Base-by-base conservation (phyloP, 2,888 invertebrate species). In the Gymnosoma rotundatum region DNA sequence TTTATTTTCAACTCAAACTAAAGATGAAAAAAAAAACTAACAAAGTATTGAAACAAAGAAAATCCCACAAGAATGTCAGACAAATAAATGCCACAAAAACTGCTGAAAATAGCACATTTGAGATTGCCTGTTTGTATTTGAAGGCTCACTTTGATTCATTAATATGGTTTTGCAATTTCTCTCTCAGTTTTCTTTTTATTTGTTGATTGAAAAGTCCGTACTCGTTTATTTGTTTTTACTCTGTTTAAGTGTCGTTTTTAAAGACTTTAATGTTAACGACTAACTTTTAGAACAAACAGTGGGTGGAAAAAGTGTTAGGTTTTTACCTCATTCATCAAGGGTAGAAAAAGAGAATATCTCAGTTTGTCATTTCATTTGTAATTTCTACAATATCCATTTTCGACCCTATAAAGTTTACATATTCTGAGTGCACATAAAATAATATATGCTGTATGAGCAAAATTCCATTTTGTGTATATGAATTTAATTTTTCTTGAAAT, bases 91-190 rank as follows among this genome's bases (percentile, higher is more conserved):
- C 42, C 56, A 20, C 38, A 48, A 72, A 58, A 58, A 58, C 0
- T 20, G 60, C 36, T 50, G 20, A 20, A 3, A 36, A 32, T 3
- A 50, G 38, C 12, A 38, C 32, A 58, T 70, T 18, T 70, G 6
- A 12, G 42, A 12, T 21, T 36, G 12, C 4, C 12, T 38, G 4
- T 50, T 60, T 72, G 16, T 21, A 36, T 21, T 32, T 50, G 48
- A 45, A 21, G 60, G 32, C 20, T 48, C n/a, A 50, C 66, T 66
- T 75, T 75, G 75, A 66, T 75, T 75, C 75, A 75, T 66, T 66
- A 58, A 20, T 66, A 58, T 32, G 32, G 32, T 32, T 32, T 32
- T 32, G 8, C 32, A 25, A n/a, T 48, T n/a, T 45, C n/a, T 75
- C 25, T 21, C n/a, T n/a, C n/a, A n/a, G n/a, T 50, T 50, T 32